These are phyloP conservation scores for Entomobrya multifasciata DNA, from an alignment of 2,888 invertebrate genomes.

Conservation along the genomic window DNA sequence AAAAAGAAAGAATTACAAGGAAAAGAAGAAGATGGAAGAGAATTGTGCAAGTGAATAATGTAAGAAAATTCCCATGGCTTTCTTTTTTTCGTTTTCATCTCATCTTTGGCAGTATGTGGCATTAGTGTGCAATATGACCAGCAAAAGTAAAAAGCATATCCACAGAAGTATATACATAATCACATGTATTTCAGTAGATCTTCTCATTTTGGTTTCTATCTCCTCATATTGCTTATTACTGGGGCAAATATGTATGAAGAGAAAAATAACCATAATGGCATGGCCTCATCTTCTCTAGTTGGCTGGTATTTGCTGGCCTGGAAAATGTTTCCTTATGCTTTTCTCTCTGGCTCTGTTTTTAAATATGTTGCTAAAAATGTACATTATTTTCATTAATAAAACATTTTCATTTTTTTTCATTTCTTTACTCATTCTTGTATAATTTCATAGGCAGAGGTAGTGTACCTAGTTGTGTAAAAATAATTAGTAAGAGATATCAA, in stretches of 20 bases:
- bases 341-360: background rate
- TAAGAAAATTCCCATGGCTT: conserved; percentile 63
- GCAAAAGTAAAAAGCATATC: background rate
- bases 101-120: conserved; percentile 33
- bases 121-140: conserved; percentile 64
- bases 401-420: conserved; percentile 18
- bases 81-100: conserved; percentile 49
- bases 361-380: background rate
- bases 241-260: background rate
- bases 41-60: conserved; percentile 64
- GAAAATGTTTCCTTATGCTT: conserved; percentile 65
- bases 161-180: background rate
- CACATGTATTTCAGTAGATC: conserved; percentile 9
- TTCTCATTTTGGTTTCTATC: background rate
- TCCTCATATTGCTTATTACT: conserved; percentile 27
- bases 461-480: too few species aligned
- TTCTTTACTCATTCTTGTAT: background rate
- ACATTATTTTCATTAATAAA: conserved; percentile 20
- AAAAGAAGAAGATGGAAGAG: conserved; percentile 46
- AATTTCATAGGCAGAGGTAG: background rate
- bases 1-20: conserved; percentile 29
- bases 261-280: conserved; percentile 58
- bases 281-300: conserved; percentile 55
- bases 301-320: conserved; percentile 67
- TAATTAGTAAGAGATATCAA: too few species aligned